These are phyloP conservation scores for Pantelozetes paolii DNA, from an alignment of 2,888 invertebrate species.

Conservation along the genomic window DNA sequence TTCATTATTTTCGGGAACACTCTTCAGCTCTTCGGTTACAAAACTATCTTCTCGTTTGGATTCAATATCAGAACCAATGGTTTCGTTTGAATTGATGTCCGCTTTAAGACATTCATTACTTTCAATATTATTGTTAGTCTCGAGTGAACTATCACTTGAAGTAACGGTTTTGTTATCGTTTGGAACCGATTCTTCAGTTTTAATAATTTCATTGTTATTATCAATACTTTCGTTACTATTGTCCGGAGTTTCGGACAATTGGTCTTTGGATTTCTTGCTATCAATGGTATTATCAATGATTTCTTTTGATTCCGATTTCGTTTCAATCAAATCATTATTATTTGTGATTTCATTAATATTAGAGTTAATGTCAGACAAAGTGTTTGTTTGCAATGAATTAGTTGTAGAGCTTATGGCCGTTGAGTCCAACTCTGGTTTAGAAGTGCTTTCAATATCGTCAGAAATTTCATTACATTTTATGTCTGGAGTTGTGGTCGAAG, in stretches of 20 bases:
- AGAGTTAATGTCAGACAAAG: not conserved
- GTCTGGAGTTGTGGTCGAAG: not conserved
- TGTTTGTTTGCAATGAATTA: not conserved
- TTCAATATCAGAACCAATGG: not conserved
- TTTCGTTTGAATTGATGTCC: not conserved
- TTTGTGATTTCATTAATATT: not conserved
- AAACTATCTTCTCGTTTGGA: not conserved
- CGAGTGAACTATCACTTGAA: not conserved
- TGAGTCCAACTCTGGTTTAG: not conserved
- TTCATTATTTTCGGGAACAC: not conserved
- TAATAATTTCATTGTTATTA: not conserved
- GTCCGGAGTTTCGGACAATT: not conserved
- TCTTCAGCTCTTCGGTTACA: not conserved
- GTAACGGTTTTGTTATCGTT: not conserved
- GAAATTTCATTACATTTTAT: not conserved
- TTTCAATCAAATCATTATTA: not conserved
- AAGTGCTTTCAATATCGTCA: not conserved
- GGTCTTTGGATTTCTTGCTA: not conserved
- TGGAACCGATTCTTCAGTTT: not conserved
- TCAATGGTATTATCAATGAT: not conserved
- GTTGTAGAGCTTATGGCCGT: not conserved
- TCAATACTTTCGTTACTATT: not conserved
- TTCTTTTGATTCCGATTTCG: not conserved
- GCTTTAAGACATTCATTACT: not conserved
- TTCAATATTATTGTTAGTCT: not conserved